Conservation (phyloP, 2,113 vertebrate species). For the Halichoerus grypus region DNA sequence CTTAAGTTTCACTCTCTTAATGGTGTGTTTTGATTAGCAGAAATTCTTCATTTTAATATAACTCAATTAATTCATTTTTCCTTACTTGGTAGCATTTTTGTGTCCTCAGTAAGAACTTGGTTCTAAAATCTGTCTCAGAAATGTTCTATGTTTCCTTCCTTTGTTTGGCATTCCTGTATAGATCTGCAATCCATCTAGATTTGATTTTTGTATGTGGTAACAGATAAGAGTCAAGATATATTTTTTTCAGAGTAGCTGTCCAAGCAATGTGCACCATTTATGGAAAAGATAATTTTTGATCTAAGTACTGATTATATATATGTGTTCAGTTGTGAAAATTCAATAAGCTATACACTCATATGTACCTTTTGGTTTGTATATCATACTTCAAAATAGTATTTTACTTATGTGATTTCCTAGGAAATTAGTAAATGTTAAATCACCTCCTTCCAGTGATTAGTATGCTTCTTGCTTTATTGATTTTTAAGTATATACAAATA, state of each 20-base stretch:
- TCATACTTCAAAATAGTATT: slow-evolving; percentile 24
- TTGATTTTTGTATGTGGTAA: background rate
- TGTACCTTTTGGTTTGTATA: background rate
- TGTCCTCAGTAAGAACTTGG: slow-evolving; percentile 16
- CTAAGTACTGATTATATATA: background rate
- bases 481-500: background rate
- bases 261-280: background rate
- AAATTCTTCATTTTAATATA: slow-evolving; percentile 9
- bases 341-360: background rate
- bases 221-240: background rate
- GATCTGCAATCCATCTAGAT: background rate
- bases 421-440: background rate
- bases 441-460: background rate
- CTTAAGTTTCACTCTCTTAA: background rate
- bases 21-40: background rate
- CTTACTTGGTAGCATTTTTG: background rate
- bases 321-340: slow-evolving; percentile 10
- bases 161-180: background rate
- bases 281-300: background rate
- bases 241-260: background rate
- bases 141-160: background rate
- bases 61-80: background rate
- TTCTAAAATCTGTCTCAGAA: background rate
- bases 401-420: background rate
- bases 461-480: background rate